Base-by-base conservation (phyloP, 2,797 vertebrate species). In the Enteromius argenteus region DNA sequence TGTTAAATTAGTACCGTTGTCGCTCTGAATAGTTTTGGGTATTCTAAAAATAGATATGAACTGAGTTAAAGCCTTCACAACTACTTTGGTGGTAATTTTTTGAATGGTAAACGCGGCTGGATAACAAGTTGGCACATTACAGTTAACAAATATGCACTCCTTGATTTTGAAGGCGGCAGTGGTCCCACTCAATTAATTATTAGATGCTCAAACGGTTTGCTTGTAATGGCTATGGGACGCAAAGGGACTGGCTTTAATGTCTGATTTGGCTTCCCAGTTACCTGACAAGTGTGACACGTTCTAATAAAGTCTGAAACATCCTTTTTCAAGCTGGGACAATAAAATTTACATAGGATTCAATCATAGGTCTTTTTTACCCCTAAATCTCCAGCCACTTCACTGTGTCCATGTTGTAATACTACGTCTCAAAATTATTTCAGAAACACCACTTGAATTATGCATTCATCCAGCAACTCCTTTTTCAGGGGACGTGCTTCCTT, bases 1-100 rank as follows among this genome's bases (percentile, higher is more conserved):
- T 2, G 30, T 27, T 17, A 80, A 85, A 1, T 84, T 84, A 8
- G 80, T 73, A 11, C 84, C 77, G 1, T 76, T 46, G 13, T 86
- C 60, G 4, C n/a, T 32, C 0, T 23, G 67, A 44, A 69, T 44
- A 23, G 44, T 69, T 19, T 69, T 69, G 1, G 37, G 67, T 23
- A 69, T 69, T 21, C 67, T 37, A n/a, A 69, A 69, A 39, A 69
- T 11, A 44, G 67, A 39, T 39, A 69, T 27, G 9, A 67, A 68
- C 10, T 42, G 66, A 21, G 66, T 42, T 44, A 44, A 11, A 21
- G 66, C 51, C 14, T 60, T 53, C 4, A 60, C 51, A 39, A 77
- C 32, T 21, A 35, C 49, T 77, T 77, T 77, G 5, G 51, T 42
- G 10, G 46, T 60, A 39, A 68, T 68, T 21, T 21, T 39, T 11